These are phyloP conservation scores for Physella acuta DNA, from an alignment of 1,140 invertebrate species.

Conservation along the genomic window DNA sequence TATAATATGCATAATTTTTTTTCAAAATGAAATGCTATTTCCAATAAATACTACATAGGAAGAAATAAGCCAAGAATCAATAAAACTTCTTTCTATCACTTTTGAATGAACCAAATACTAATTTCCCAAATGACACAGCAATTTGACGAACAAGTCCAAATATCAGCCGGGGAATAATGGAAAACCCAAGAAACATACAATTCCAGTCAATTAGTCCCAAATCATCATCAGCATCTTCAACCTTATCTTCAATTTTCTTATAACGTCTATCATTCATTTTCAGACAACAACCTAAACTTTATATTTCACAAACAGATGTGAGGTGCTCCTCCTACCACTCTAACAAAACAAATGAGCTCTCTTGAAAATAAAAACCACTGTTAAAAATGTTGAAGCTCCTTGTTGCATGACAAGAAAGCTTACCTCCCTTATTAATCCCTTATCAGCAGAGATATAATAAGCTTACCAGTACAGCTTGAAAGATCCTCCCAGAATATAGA, in stretches of 20 bases:
- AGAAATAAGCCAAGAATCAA: no score
- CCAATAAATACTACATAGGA: no score
- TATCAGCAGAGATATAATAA: no score
- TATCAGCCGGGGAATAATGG: neutral
- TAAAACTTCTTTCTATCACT: conserved; percentile 7
- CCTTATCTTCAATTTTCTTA: neutral
- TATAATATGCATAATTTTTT: no score
- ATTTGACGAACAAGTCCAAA: neutral
- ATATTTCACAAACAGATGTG: neutral
- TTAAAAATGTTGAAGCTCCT: no score
- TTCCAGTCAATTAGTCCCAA: conserved; percentile 5
- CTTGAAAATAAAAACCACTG: neutral
- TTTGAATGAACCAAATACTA: neutral
- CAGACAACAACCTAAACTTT: neutral
- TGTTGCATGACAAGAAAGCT: no score
- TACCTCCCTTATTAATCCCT: no score
- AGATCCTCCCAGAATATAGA: no score
- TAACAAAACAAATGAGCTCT: neutral
- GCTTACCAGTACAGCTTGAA: no score
- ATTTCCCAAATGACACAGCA: neutral
- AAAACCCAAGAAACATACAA: conserved; percentile 8
- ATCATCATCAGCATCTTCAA: conserved; percentile 7
- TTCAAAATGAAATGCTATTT: no score
- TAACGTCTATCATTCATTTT: neutral
- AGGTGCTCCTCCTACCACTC: neutral